phyloP scores from a whole-genome alignment of 1,140 invertebrate genomes.

The Macrocentrus cingulum region DNA sequence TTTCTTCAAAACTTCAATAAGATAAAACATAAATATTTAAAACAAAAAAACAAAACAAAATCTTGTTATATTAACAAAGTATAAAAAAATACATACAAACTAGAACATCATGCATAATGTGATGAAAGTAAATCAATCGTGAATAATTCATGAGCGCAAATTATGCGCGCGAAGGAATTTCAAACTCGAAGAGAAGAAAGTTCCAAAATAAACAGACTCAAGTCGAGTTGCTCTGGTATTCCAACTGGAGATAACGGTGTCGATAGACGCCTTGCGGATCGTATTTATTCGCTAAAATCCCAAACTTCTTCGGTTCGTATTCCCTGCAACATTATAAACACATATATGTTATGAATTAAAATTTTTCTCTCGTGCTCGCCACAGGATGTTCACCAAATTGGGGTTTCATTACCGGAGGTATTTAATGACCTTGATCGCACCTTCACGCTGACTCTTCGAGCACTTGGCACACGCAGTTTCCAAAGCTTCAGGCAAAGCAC shows the following conservation, averaged over 20 bases:
- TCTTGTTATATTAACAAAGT: too few species aligned
- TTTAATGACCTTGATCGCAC: conserved; percentile 36
- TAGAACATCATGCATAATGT: too few species aligned
- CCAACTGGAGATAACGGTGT: conserved; percentile 32
- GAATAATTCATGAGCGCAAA: too few species aligned
- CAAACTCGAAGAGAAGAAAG: too few species aligned
- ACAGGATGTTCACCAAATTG: neutral
- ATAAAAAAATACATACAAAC: too few species aligned
- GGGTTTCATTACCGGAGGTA: conserved; percentile 34
- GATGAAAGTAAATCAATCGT: too few species aligned
- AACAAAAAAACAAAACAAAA: too few species aligned
- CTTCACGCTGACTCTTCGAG: conserved; percentile 44
- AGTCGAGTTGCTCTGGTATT: conserved; percentile 29
- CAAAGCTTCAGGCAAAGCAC: conserved; percentile 44
- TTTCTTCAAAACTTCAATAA: too few species aligned
- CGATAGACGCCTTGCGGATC: conserved; percentile 37
- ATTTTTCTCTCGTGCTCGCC: neutral
- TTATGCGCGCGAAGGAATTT: too few species aligned
- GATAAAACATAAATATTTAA: too few species aligned
- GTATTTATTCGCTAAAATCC: conserved; percentile 34
- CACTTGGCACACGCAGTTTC: conserved; percentile 45
- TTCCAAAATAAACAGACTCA: conserved; percentile 19
- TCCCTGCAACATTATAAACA: conserved; percentile 31
- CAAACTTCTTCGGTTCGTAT: conserved; percentile 35
- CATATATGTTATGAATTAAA: too few species aligned